These are phyloP conservation scores for Heliangelus exortis DNA, from an alignment of 2,797 vertebrate species.

Conservation along the genomic window DNA sequence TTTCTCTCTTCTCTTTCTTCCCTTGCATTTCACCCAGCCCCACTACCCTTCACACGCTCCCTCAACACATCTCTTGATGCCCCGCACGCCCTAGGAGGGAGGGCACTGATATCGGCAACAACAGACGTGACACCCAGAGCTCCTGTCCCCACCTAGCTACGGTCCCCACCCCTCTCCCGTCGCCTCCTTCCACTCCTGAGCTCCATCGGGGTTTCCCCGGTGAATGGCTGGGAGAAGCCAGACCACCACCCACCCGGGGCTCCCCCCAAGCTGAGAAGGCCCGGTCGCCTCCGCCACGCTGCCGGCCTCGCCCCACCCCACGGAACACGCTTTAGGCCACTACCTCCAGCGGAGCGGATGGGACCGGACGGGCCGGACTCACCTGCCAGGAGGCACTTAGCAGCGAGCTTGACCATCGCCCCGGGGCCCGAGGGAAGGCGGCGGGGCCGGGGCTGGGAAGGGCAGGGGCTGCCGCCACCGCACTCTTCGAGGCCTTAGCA, in stretches of 20 bases:
- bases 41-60: background rate
- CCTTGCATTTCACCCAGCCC: background rate
- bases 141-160: background rate
- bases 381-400: conserved; percentile 83
- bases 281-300: background rate
- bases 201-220: background rate
- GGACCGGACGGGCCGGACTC: conserved; percentile 39
- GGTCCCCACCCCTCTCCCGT: background rate
- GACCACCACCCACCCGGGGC: background rate
- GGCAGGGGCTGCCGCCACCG: rapidly evolving
- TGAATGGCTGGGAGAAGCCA: background rate
- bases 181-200: background rate
- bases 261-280: background rate
- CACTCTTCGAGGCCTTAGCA: background rate
- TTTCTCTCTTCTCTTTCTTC: no score
- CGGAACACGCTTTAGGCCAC: background rate
- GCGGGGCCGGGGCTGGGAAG: no score
- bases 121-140: no score
- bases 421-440: no score
- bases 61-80: background rate
- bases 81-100: background rate
- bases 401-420: conserved; percentile 80
- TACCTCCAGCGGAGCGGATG: background rate
- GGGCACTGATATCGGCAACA: rapidly evolving
- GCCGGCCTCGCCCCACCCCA: background rate